phyloP scores from a whole-genome alignment of 2,888 invertebrate species.

The Stictocephala bisonia region DNA sequence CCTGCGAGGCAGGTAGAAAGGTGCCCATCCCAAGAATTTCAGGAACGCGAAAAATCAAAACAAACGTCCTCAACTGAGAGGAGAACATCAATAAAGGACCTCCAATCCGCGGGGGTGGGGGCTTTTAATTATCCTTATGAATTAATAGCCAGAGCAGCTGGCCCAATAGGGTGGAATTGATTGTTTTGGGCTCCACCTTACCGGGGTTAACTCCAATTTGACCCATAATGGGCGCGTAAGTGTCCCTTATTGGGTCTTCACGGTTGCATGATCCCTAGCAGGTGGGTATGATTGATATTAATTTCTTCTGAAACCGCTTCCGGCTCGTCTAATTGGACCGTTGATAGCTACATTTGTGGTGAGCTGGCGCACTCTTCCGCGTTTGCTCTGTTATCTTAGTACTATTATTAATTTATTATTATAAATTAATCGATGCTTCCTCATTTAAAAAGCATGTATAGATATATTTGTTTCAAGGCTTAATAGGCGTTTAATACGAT shows the following conservation, averaged over 20 bases:
- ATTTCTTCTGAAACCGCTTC: constrained; percentile 26
- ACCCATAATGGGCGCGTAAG: constrained; percentile 35
- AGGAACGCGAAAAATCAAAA: constrained; percentile 33
- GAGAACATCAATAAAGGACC: constrained; percentile 25
- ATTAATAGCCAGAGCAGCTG: constrained; percentile 33
- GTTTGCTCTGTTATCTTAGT: no score
- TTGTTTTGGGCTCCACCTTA: constrained; percentile 31
- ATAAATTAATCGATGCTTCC: no score
- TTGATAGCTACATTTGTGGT: background rate
- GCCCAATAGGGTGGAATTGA: constrained; percentile 38
- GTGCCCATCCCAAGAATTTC: constrained; percentile 1
- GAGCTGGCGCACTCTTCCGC: no score
- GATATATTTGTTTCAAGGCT: no score
- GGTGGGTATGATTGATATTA: constrained; percentile 35
- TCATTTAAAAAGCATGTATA: no score
- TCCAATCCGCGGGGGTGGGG: constrained; percentile 24
- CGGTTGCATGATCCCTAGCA: constrained; percentile 22
- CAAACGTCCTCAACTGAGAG: constrained; percentile 9
- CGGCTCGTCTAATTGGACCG: constrained; percentile 5
- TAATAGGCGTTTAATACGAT: no score
- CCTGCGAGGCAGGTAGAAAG: background rate
- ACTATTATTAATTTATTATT: no score
- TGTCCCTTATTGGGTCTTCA: constrained; percentile 33
- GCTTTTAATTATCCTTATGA: constrained; percentile 36
- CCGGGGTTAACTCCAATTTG: constrained; percentile 39